A percentile compares a stretch with the other conserved stretches of the same genome.
Evolutionary conservation across 1,140 invertebrate genomes (phyloP).

Genomic region (Mercenaria mercenaria): DNA sequence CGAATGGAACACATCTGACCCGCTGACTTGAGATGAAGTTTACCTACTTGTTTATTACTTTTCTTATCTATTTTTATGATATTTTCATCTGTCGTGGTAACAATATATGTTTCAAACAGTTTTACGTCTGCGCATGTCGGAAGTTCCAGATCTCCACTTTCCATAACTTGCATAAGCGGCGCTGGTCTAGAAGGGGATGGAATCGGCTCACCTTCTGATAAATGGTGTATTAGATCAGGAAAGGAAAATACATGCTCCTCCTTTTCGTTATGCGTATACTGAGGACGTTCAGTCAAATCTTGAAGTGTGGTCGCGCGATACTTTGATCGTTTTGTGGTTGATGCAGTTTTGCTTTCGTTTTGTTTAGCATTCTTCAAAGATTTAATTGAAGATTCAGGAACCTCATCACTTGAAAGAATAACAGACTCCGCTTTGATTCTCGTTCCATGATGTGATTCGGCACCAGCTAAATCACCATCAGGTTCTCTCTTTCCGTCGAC

Average conservation of each 20-base stretch:
- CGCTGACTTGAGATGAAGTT: not conserved
- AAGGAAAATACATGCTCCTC: not conserved
- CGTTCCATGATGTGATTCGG: too few species aligned
- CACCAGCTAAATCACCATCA: too few species aligned
- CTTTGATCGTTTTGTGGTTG: not conserved
- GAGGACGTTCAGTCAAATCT: not conserved
- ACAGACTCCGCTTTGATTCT: too few species aligned
- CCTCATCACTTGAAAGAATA: too few species aligned
- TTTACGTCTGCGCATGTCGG: not conserved
- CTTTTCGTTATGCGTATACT: not conserved
- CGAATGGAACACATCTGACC: not conserved
- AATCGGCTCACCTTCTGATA: not conserved
- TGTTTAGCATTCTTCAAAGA: too few species aligned
- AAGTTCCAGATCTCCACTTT: not conserved
- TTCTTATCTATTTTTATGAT: not conserved
- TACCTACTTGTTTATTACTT: not conserved
- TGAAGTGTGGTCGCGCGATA: not conserved
- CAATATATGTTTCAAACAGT: slow-evolving; percentile 8
- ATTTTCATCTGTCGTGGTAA: not conserved
- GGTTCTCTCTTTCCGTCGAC: too few species aligned
- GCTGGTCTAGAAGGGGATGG: not conserved
- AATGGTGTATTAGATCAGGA: not conserved
- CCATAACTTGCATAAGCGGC: not conserved
- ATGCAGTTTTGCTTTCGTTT: too few species aligned
- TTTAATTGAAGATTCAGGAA: too few species aligned